Conservation (phyloP, 2,113 vertebrate species). For the Gobiocypris rarus region DNA sequence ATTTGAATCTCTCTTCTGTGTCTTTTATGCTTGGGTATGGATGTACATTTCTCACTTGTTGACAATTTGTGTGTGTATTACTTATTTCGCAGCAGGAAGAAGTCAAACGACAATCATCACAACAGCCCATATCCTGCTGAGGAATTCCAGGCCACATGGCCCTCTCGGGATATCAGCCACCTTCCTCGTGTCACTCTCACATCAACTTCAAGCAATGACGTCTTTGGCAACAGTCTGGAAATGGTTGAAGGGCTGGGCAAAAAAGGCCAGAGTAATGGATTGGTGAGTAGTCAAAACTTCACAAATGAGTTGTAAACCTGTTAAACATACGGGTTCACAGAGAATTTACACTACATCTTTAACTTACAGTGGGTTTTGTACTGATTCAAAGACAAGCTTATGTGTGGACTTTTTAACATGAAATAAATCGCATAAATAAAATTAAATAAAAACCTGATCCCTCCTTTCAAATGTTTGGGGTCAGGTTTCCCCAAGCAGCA, state of each 20-base stretch:
- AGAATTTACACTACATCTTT: neutral
- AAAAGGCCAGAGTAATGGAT: conserved; percentile 65
- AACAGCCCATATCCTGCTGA: conserved; percentile 66
- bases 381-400: neutral
- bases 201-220: conserved; percentile 26
- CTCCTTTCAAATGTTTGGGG: neutral
- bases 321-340: neutral
- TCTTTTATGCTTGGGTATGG: neutral
- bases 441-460: neutral
- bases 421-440: neutral
- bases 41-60: neutral
- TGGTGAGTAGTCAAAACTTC: conserved; percentile 64
- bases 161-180: conserved; percentile 52
- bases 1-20: neutral
- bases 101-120: neutral
- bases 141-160: conserved; percentile 61
- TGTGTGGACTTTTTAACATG: neutral
- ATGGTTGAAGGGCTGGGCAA: conserved; percentile 65
- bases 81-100: neutral
- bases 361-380: conserved; percentile 10
- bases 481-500: neutral
- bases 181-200: conserved; percentile 71
- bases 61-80: conserved; percentile 39
- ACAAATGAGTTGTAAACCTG: neutral
- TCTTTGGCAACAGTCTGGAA: conserved; percentile 57